These are phyloP conservation scores for Cliona cf. orientalis DNA, from an alignment of 37 sponge, comb jelly and placozoan genomes.

Conservation along the genomic window DNA sequence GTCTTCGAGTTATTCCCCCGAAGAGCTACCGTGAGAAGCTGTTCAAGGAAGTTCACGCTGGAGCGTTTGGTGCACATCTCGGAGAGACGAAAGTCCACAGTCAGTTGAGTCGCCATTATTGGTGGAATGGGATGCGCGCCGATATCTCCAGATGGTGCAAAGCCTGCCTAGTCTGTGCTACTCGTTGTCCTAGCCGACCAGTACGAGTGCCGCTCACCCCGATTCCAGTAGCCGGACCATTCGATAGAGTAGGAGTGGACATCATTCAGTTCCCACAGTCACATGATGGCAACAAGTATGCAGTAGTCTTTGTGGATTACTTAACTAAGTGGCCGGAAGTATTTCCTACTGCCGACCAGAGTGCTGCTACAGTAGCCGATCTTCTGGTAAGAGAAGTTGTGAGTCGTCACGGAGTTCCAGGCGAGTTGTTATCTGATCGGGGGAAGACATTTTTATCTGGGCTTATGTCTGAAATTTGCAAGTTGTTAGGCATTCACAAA, in stretches of 20 bases:
- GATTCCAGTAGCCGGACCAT: conserved; percentile 61
- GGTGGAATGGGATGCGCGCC: conserved; percentile 50
- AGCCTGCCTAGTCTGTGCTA: conserved; percentile 49
- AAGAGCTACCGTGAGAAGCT: too few species aligned
- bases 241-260: conserved; percentile 59
- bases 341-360: conserved; percentile 50
- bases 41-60: too few species aligned
- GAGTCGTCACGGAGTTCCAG: conserved; percentile 67
- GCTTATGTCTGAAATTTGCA: conserved; percentile 34
- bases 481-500: conserved; percentile 50
- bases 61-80: too few species aligned
- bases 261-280: conserved; percentile 43
- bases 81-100: too few species aligned
- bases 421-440: conserved; percentile 52
- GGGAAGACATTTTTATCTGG: conserved; percentile 39
- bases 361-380: conserved; percentile 61
- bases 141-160: conserved; percentile 39
- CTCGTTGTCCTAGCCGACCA: conserved; percentile 20
- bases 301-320: conserved; percentile 71
- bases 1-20: too few species aligned
- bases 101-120: too few species aligned
- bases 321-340: conserved; percentile 78
- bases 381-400: conserved; percentile 62
- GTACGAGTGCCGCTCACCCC: conserved; percentile 47
- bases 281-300: conserved; percentile 45